Percentiles rank a stretch among this genome's conserved stretches.
phyloP scores from a whole-genome alignment of 2,888 invertebrate genomes.

The Encarsia formosa region DNA sequence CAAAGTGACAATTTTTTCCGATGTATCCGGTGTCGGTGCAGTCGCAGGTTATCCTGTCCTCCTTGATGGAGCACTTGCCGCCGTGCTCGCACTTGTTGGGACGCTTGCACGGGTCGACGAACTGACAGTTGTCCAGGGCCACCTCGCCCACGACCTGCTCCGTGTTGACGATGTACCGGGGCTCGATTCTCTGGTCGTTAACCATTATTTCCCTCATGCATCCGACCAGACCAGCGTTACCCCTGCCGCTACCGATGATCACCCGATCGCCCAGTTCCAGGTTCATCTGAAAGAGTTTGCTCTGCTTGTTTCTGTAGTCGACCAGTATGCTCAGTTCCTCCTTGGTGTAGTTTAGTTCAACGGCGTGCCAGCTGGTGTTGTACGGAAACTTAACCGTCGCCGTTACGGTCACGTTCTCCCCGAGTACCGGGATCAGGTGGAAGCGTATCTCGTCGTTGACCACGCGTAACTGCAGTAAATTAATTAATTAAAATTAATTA shows the following conservation, averaged over 20 bases:
- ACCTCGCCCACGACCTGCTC: slow-evolving; percentile 83
- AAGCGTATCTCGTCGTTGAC: slow-evolving; percentile 83
- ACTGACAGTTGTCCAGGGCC: slow-evolving; percentile 83
- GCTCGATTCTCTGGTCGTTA: slow-evolving; percentile 76
- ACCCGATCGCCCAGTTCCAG: slow-evolving; percentile 69
- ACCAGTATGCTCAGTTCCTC: slow-evolving; percentile 72
- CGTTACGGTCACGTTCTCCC: slow-evolving; percentile 72
- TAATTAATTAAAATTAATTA: neutral
- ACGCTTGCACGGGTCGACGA: slow-evolving; percentile 82
- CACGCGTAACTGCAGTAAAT: slow-evolving; percentile 61
- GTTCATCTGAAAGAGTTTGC: slow-evolving; percentile 62
- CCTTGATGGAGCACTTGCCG: slow-evolving; percentile 84
- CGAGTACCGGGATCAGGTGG: slow-evolving; percentile 70
- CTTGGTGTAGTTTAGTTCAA: slow-evolving; percentile 72
- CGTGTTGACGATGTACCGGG: slow-evolving; percentile 75
- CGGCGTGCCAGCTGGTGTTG: slow-evolving; percentile 77
- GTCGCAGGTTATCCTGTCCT: slow-evolving; percentile 83
- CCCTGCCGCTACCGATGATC: slow-evolving; percentile 76
- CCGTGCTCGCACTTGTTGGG: slow-evolving; percentile 92
- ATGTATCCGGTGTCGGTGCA: slow-evolving; percentile 88
- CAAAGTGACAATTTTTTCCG: slow-evolving; percentile 90
- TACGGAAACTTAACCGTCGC: slow-evolving; percentile 79
- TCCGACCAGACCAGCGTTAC: slow-evolving; percentile 68
- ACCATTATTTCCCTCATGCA: slow-evolving; percentile 87
- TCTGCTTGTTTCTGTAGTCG: slow-evolving; percentile 70